Evolutionary conservation across 2,888 invertebrate species (phyloP), one percentile per base, ranked within the genome.

Genomic region (Sesia bembeciformis): DNA sequence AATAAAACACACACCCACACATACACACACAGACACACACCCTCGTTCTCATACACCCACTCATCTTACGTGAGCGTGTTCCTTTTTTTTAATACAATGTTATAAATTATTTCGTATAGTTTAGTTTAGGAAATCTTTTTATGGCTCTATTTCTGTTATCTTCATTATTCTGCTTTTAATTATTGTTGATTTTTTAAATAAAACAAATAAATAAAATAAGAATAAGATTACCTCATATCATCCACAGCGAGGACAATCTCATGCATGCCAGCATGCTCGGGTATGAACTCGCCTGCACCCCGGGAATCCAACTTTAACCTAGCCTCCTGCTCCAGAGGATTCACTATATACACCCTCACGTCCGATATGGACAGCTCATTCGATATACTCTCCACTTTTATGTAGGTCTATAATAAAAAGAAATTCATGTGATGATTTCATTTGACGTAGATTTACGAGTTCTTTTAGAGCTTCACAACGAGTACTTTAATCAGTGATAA

Each of bases 221-320:
- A 40, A 40, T 40, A 40, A 8, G 7, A 41, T 41, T 72, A 90
- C 90, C 88, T 88, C 58, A 92, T 93, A 56, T 93, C 92, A 53
- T 92, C 92, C 54, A 91, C 91, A 50, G 92, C 91, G 38, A 94
- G 92, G 1, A 93, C 89, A 54, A 94, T 91, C 72, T 96, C 96
- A 77, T 98, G 98, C 94, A 97, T 96, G 60, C 98, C 98, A 64
- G 97, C 94, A 80, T 97, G 96, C 60, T 94, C 94, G 0, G 98
- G 97, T 5, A 95, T 91, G 70, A 96, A 98, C 57, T 93, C 93
- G 5, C 97, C 97, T 61, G 94, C 93, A 2, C 96, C 97, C 42
- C 93, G 91, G 4, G 91, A 83, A 64, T 94, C 93, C 58, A 95
- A 78, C 56, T 92, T 92, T 53, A 93, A 82, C 59, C 81, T 79